Evolutionary conservation across 1,140 invertebrate genomes (phyloP).

Genomic region (Rhyacophila brunnea): DNA sequence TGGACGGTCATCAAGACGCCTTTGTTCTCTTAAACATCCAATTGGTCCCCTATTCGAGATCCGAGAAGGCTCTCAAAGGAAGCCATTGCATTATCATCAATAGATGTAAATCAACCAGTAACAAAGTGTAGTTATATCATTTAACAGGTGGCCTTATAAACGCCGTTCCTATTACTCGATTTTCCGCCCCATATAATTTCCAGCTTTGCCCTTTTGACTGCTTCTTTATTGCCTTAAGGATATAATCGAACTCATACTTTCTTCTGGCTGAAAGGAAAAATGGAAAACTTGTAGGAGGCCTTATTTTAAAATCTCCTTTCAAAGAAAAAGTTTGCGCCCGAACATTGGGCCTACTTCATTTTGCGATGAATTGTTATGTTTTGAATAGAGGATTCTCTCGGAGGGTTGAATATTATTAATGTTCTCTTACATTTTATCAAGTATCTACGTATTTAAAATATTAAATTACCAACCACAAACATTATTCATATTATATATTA

Average conservation of each 20-base stretch:
- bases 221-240: conserved; percentile 27
- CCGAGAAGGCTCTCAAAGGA: not conserved
- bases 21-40: too few relatives aligned
- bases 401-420: too few relatives aligned
- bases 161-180: conserved; percentile 29
- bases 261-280: conserved; percentile 5
- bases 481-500: too few relatives aligned
- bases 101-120: conserved; percentile 17
- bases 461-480: too few relatives aligned
- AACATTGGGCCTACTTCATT: not conserved
- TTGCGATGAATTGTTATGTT: too few relatives aligned
- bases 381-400: too few relatives aligned
- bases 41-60: too few relatives aligned
- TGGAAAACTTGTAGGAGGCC: conserved; percentile 10
- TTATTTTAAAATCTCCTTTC: not conserved
- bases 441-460: too few relatives aligned
- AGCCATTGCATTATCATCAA: not conserved
- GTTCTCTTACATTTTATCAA: too few relatives aligned
- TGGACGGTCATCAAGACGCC: too few relatives aligned
- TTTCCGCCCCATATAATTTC: conserved; percentile 30
- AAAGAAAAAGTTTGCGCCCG: not conserved
- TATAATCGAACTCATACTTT: conserved; percentile 33
- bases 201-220: conserved; percentile 18
- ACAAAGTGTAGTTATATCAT: conserved; percentile 20
- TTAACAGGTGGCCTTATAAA: conserved; percentile 28